Base-by-base conservation (phyloP, 2,797 vertebrate genomes). In the Diglossa cyanea region DNA sequence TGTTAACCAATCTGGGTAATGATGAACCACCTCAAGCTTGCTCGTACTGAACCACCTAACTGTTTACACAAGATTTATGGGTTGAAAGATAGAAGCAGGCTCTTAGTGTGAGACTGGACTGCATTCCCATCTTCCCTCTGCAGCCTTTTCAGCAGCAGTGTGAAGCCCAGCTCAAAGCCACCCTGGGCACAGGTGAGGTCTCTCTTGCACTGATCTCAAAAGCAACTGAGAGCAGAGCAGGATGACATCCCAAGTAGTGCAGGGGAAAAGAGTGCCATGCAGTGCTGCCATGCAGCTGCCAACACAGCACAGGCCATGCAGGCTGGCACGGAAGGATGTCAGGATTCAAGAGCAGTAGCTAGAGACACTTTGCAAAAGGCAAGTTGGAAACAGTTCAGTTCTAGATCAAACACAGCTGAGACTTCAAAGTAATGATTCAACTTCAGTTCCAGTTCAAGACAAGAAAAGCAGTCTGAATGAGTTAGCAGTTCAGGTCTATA, bases 291-390 rank as follows among this genome's bases (percentile, higher is more conserved):
- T 3, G 26, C 37, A 68, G 85, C 50, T 72, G 45, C 67, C 47
- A 65, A 15, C 13, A 57, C 9, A 40, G 57, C 5, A 2, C 3
- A 10, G 42, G 50, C 13, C 13, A 37, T 0, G 2, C 2, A 7
- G 45, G 42, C 42, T 65, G 47, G 30, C 62, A 45, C 0, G 0
- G 45, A 7, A 63, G 28, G 25, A 15, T 25, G 62, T 11, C 62
- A 45, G 37, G 65, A 63, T 71, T 57, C 35, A 39, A 45, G 50
- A 65, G 48, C 25, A 86, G 31, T 8, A 80, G 47, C 40, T 57
- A 68, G 39, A 80, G 28, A 66, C 28, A 23, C 21, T 40, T 37
- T 48, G 10, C 5, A 16, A 28, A 87, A 62, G 76, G 66, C 61
- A 86, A 61, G 55, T 8, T 39, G 45, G 42, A 51, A 84, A n/a